These are phyloP conservation scores for Streptopelia turtur DNA, from an alignment of 2,797 vertebrate species.

Conservation along the genomic window DNA sequence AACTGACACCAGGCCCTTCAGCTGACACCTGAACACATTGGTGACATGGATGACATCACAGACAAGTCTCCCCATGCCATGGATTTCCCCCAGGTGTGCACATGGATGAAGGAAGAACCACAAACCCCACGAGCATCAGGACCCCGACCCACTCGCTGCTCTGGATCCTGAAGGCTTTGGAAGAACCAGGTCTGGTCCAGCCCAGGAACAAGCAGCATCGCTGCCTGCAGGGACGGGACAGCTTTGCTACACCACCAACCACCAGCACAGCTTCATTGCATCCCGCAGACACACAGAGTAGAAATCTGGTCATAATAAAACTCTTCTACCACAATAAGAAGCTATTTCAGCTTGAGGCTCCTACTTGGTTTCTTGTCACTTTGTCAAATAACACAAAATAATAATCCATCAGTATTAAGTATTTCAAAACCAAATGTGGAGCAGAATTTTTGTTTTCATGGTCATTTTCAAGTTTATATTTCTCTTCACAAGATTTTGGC, in stretches of 20 bases:
- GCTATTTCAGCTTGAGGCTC: neutral
- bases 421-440: neutral
- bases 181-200: neutral
- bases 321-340: neutral
- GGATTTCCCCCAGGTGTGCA: fast-evolving
- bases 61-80: neutral
- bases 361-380: neutral
- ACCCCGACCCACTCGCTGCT: fast-evolving
- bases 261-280: neutral
- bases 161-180: neutral
- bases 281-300: neutral
- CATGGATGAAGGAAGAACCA: fast-evolving
- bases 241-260: neutral
- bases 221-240: neutral
- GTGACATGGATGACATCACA: fast-evolving
- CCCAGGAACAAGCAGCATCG: neutral
- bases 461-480: neutral
- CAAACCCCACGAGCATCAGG: neutral
- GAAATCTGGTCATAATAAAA: neutral
- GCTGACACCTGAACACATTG: fast-evolving
- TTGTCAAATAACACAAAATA: neutral
- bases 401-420: neutral
- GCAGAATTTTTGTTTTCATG: neutral
- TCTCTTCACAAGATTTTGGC: neutral
- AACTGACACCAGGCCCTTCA: neutral